A percentile compares a stretch with the other conserved stretches of the same genome.
These are phyloP conservation scores for Baccha elongata DNA, from an alignment of 2,888 invertebrate species.

Conservation along the genomic window DNA sequence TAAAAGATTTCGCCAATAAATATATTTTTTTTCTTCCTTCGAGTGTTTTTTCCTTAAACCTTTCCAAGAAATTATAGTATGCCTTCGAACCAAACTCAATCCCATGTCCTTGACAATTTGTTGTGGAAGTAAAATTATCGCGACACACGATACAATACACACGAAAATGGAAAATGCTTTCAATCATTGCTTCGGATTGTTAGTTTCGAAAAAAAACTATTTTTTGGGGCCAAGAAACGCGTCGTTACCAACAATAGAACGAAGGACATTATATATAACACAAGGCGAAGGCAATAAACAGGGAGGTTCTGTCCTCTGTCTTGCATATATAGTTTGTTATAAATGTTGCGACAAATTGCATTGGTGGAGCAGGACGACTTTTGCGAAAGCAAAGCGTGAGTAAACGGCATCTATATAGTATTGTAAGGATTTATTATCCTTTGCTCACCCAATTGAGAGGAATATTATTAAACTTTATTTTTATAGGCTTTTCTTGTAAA, in stretches of 20 bases:
- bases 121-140: conserved; percentile 44
- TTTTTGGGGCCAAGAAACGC: conserved; percentile 41
- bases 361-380: conserved; percentile 36
- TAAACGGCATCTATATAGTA: conserved; percentile 2
- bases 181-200: conserved; percentile 29
- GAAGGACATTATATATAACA: conserved; percentile 39
- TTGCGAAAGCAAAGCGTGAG: conserved; percentile 16
- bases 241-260: conserved; percentile 18
- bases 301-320: conserved; percentile 5
- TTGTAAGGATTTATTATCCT: conserved; percentile 65
- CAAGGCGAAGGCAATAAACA: conserved; percentile 53
- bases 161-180: conserved; percentile 29
- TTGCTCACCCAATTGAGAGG: conserved; percentile 66
- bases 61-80: conserved; percentile 1
- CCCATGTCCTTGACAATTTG: conserved; percentile 30
- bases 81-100: neutral
- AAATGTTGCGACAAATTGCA: conserved; percentile 72
- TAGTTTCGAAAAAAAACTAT: conserved; percentile 2
- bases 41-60: conserved; percentile 5
- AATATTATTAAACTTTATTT: conserved; percentile 68
- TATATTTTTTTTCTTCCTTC: too few species aligned
- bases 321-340: conserved; percentile 5
- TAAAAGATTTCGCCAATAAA: conserved; percentile 73
- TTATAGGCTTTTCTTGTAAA: conserved; percentile 56
- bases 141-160: conserved; percentile 51